Evolutionary conservation across 2,888 invertebrate genomes (phyloP), one percentile per base, ranked within the genome.

Genomic region (Drosophila percnosoma): DNA sequence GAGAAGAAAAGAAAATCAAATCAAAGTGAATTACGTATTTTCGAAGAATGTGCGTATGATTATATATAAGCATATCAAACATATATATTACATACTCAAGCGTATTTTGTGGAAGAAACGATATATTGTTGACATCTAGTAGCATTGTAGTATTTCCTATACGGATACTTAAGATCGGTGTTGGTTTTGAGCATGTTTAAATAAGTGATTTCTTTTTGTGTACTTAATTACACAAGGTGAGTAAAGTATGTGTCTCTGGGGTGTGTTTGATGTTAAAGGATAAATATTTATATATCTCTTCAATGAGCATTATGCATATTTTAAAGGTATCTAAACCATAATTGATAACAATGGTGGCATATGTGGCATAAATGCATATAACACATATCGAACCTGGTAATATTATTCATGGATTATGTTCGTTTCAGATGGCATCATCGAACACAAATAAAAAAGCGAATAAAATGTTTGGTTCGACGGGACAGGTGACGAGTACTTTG

Each of bases 401-500:
- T 48, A 62, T 40, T 51, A 54, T 49, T 73, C 8, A 68, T 27
- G 57, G 34, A 65, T 67, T 79, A 40, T 68, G 57, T 68, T 78
- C 59, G 63, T 78, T 80, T 64, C 82, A 80, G 81, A 82, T 73
- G 59, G 51, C 57, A 68, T 68, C 58, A 34, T 31, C 57, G 54
- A 54, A 34, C 48, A 58, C n/a, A 62, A 55, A 48, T 11, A 54
- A 63, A 42, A 48, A 57, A 59, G 49, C 51, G 13, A 36, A 51
- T 21, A 73, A 48, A 48, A 62, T 70, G 42, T 11, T 36, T 29
- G 67, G 38, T 54, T 38, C 40, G 27, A 21, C 55, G 21, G 68
- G 31, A 40, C 57, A 55, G 34, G 13, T 13, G 18, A 15, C n/a
- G 8, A 64, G 62, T n/a, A 75, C 67, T 7, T 63, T 86, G 40